These are phyloP conservation scores for Sigmodon hispidus DNA, from an alignment of 2,113 vertebrate genomes.

Conservation along the genomic window DNA sequence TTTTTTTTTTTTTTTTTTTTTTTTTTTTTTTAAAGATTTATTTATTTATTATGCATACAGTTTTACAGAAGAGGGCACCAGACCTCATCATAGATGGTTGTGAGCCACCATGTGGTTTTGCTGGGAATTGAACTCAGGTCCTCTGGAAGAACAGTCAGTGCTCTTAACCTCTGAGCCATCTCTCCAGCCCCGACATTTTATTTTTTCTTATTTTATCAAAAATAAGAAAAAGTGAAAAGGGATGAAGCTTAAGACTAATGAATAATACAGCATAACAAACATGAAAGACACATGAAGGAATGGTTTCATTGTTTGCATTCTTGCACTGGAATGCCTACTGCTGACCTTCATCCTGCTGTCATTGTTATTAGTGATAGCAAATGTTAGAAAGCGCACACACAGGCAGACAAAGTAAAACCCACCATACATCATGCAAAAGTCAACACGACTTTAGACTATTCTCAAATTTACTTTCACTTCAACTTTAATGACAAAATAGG, in stretches of 20 bases:
- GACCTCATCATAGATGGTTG: too few relatives aligned
- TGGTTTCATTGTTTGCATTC: constrained; percentile 66
- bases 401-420: constrained; percentile 59
- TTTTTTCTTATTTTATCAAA: too few relatives aligned
- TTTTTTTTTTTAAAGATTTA: too few relatives aligned
- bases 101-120: too few relatives aligned
- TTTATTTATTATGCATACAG: too few relatives aligned
- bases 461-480: constrained; percentile 49
- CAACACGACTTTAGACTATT: neutral
- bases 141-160: too few relatives aligned
- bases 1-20: too few relatives aligned
- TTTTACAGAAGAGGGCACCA: too few relatives aligned
- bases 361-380: constrained; percentile 62
- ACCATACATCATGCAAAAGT: constrained; percentile 42
- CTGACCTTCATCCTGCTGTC: neutral
- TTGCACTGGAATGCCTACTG: constrained; percentile 46
- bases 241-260: constrained; percentile 65
- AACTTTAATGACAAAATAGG: constrained; percentile 39
- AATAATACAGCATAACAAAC: constrained; percentile 51
- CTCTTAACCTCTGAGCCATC: too few relatives aligned
- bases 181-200: too few relatives aligned
- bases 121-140: too few relatives aligned
- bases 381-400: constrained; percentile 75
- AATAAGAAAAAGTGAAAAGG: constrained; percentile 49
- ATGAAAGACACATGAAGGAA: constrained; percentile 65